phyloP scores from a whole-genome alignment of 2,888 invertebrate species.

The Xanthorhoe designata region DNA sequence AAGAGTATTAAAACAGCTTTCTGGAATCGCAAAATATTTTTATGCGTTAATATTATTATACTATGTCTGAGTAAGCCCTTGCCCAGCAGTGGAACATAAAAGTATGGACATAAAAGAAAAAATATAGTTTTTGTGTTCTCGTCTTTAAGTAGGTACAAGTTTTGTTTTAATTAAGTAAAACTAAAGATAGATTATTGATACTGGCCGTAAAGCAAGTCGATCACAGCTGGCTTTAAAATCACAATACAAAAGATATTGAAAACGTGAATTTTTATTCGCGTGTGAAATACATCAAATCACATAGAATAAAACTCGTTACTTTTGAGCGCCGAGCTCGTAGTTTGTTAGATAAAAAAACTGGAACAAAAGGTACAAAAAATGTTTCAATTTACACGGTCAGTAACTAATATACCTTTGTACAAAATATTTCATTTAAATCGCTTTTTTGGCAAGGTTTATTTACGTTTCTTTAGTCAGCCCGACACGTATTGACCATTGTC shows the following conservation, averaged over 20 bases:
- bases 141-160: no score
- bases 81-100: no score
- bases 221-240: no score
- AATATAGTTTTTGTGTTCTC: no score
- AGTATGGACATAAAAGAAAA: no score
- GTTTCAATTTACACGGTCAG: slow-evolving; percentile 34
- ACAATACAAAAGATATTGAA: not conserved
- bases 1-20: not conserved
- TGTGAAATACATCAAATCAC: not conserved
- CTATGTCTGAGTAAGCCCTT: no score
- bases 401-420: slow-evolving; percentile 14
- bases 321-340: not conserved
- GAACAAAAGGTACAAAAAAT: slow-evolving; percentile 13
- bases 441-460: slow-evolving; percentile 34
- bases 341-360: not conserved
- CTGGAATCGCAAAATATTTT: no score
- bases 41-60: no score
- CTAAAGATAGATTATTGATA: no score
- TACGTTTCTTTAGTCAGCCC: slow-evolving; percentile 10
- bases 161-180: no score
- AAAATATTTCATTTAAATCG: slow-evolving; percentile 42
- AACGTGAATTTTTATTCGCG: not conserved
- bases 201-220: no score
- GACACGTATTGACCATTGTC: no score
- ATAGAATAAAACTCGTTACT: not conserved